Conservation (phyloP, 2,888 invertebrate species). For the Harpagoxenus sublaevis region DNA sequence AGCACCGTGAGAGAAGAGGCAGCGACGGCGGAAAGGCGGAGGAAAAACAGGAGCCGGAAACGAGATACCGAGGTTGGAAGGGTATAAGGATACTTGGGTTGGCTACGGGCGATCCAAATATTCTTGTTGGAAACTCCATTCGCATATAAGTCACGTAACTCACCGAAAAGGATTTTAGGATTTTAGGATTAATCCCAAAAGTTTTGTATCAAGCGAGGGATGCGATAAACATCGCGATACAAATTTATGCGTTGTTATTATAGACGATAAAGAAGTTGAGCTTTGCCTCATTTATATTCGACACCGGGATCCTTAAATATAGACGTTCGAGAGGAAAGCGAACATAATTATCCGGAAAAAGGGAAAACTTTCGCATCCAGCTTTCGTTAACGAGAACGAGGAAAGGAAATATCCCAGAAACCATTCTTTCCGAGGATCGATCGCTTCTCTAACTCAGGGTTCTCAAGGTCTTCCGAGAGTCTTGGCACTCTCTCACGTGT, state of each 20-base stretch:
- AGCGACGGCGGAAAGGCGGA: conserved; percentile 1
- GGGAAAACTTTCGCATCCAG: neutral
- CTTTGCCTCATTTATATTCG: conserved; percentile 29
- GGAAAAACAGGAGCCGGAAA: conserved; percentile 31
- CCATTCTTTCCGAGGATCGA: conserved; percentile 10
- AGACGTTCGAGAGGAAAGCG: neutral
- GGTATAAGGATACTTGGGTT: conserved; percentile 24
- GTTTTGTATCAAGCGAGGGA: conserved; percentile 28
- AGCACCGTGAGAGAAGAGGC: conserved; percentile 12
- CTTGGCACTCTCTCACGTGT: conserved; percentile 60
- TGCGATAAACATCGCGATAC: conserved; percentile 32
- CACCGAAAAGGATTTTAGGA: conserved; percentile 40
- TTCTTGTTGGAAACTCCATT: conserved; percentile 45
- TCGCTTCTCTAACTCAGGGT: conserved; percentile 7
- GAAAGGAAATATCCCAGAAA: neutral
- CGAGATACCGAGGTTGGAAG: conserved; percentile 59
- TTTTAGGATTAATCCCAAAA: conserved; percentile 44
- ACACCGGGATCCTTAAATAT: neutral
- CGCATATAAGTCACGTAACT: conserved; percentile 50
- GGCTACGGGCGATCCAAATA: conserved; percentile 32
- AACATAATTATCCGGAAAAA: conserved; percentile 19
- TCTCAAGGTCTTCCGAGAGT: conserved; percentile 51
- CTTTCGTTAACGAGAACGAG: neutral
- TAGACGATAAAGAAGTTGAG: conserved; percentile 22
- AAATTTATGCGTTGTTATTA: conserved; percentile 33